Conservation (phyloP, 2,113 vertebrate species). For the Otolemur garnettii region DNA sequence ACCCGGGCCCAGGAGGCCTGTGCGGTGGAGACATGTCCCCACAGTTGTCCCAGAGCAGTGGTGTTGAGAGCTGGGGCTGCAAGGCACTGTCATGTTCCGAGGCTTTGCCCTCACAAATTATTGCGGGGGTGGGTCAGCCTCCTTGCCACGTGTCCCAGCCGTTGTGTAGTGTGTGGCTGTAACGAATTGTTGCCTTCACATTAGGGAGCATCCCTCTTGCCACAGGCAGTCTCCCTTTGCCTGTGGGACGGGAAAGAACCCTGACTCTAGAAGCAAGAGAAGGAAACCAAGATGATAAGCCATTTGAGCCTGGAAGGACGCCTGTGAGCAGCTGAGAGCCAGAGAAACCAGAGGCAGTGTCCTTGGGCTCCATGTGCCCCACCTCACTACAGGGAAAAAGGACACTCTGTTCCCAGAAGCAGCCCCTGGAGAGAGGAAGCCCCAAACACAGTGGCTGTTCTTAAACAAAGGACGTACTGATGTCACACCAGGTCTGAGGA, state of each 20-base stretch:
- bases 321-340: not conserved
- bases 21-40: not conserved
- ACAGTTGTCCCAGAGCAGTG: rapidly evolving
- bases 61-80: not conserved
- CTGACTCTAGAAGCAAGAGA: not conserved
- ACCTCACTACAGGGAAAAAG: not conserved
- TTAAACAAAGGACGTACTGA: conserved; percentile 25
- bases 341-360: too few species aligned
- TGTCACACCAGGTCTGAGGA: not conserved
- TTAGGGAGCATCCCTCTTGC: not conserved
- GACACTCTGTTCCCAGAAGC: conserved; percentile 5
- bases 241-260: too few species aligned
- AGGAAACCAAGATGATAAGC: not conserved
- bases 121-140: not conserved
- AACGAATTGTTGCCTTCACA: not conserved
- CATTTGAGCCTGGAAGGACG: not conserved
- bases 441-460: not conserved
- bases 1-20: too few species aligned
- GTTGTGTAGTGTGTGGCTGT: not conserved
- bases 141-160: not conserved
- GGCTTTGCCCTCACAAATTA: not conserved
- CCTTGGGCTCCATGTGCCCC: too few species aligned
- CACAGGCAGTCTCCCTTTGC: not conserved
- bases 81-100: not conserved
- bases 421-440: conserved; percentile 5